Evolutionary conservation across 2,797 vertebrate species (phyloP).

Genomic region (Bufotes viridis): DNA sequence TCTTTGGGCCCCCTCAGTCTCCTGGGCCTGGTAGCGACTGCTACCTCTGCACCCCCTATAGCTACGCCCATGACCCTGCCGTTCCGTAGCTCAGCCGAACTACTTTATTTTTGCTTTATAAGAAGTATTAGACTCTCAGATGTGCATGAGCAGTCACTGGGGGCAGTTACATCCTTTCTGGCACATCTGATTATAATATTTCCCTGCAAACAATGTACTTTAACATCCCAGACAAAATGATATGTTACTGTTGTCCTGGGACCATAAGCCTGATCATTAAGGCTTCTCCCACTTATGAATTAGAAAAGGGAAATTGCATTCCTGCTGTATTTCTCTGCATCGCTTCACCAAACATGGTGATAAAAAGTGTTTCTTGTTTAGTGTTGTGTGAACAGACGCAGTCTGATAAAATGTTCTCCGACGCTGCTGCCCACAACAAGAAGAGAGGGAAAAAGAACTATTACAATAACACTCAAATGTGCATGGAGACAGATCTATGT

Average conservation of each 20-base stretch:
- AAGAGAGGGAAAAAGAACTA: background rate
- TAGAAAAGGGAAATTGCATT: constrained; percentile 7
- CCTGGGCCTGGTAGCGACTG: too few species aligned
- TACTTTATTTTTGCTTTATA: background rate
- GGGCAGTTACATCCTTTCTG: background rate
- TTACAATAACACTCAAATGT: background rate
- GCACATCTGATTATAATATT: background rate
- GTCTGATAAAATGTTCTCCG: background rate
- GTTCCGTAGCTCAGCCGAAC: background rate
- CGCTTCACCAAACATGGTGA: constrained; percentile 18
- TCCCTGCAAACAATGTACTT: background rate
- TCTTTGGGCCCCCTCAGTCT: too few species aligned
- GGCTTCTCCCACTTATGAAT: background rate
- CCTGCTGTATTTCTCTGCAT: constrained; percentile 25
- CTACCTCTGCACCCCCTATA: too few species aligned
- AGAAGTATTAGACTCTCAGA: background rate
- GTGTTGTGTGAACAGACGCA: background rate
- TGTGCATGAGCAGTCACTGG: background rate
- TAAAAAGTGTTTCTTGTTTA: constrained; percentile 18
- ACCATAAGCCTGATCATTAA: background rate
- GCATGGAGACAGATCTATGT: background rate
- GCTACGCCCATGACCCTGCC: too few species aligned
- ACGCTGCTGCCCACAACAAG: background rate
- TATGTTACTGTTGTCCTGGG: background rate
- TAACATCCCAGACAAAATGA: background rate